A percentile compares a stretch with the other conserved stretches of the same genome.
Conservation (phyloP, 1,140 invertebrate species). For the Zaprionus kolodkinae region DNA sequence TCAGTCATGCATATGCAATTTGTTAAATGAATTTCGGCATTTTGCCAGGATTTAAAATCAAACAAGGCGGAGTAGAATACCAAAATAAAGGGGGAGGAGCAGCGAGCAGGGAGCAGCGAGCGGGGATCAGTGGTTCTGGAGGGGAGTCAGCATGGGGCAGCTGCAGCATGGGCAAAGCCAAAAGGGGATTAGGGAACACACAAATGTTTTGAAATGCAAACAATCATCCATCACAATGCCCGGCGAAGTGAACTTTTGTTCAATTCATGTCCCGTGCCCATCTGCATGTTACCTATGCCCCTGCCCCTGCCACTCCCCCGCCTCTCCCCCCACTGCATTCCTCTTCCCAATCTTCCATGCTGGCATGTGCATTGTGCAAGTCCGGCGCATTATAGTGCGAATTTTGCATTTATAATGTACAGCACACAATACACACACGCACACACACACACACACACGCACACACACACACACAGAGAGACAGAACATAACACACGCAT, state of each 20-base stretch:
- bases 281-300: constrained; percentile 19
- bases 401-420: constrained; percentile 77
- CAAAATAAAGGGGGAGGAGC: constrained; percentile 6
- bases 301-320: too few relatives aligned
- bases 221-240: constrained; percentile 79
- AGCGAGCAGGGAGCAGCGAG: background rate
- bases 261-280: constrained; percentile 36
- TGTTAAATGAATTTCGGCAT: constrained; percentile 53
- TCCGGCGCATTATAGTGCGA: constrained; percentile 71
- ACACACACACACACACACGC: constrained; percentile 15
- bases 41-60: constrained; percentile 36
- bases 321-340: constrained; percentile 7
- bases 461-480: too few relatives aligned
- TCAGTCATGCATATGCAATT: constrained; percentile 61
- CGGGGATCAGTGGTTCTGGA: too few relatives aligned
- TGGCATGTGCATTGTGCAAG: too few relatives aligned
- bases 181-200: constrained; percentile 11
- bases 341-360: background rate
- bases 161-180: background rate
- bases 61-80: constrained; percentile 28
- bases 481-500: constrained; percentile 23
- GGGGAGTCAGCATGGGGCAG: background rate
- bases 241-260: constrained; percentile 54
- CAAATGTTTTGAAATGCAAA: constrained; percentile 73
- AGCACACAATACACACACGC: constrained; percentile 14